Evolutionary conservation across 2,113 vertebrate genomes (phyloP), one percentile per base, ranked within the genome.

Genomic region (Lophotis ruficrista): DNA sequence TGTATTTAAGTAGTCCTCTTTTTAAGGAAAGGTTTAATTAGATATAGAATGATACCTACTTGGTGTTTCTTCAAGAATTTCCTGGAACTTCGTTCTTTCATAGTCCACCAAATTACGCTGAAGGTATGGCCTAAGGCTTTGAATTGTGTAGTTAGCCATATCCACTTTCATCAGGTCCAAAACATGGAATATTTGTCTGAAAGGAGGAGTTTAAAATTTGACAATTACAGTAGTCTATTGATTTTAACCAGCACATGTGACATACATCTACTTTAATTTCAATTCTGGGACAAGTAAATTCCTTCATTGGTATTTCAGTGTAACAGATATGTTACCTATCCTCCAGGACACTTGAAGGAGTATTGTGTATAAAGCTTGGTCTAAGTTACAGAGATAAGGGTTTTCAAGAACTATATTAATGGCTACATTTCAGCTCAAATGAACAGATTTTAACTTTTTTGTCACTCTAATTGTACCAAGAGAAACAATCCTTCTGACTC

Each of bases 161-260:
- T 99, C 99, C 56, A 98, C 95, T 89, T 98, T 99, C 99, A 99
- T 99, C 94, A 99, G 98, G 97, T 99, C 99, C 98, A 99, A 97
- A 71, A 99, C 99, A 81, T 56, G 98, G 81, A 99, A 99, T 96
- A 99, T 99, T 97, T 99, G 98, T 93, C 99, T 99, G 88, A 64
- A 95, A 97, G 17, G 7, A 88, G 0, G 6, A 86, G 33, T 89
- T 84, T 38, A 75, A 78, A 68, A 62, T 64, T 27, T 54, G 21
- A 66, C 4, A n/a, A 0, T 86, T 90, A 54, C 25, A 64, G 71
- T 3, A 68, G 14, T 23, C 33, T 47, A 15, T 8, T 61, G 19
- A 62, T 75, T 75, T 83, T 76, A 28, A 88, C 8, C 22, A 81
- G 27, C 30, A 82, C 28, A 19, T 0, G 0, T 4, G 4, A 92